Evolutionary conservation across 2,113 vertebrate genomes (phyloP), one percentile per base, ranked within the genome.

Genomic region (Lonchura striata): DNA sequence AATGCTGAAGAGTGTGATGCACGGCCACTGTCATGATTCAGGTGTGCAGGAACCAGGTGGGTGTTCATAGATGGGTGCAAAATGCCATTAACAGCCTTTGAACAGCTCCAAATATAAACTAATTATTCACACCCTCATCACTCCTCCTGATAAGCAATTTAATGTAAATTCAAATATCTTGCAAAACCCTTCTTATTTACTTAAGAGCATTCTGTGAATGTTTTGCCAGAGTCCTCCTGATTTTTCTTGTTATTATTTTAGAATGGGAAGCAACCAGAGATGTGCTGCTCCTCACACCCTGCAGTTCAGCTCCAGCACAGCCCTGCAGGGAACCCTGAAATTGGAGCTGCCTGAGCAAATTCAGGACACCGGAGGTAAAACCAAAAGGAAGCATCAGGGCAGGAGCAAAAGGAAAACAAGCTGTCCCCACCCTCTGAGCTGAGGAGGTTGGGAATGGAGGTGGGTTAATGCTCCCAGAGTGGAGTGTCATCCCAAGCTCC

Each of bases 21-120:
- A 31, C 0, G 0, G 53, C 63, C 59, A 37, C 30, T 5, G 3
- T 49, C 0, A 0, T 10, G 59, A 63, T 54, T 72, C 63, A 8
- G 5, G 37, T 14, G 56, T 15, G 42, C 13, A n/a, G 90, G 86
- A 72, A 44, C 15, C 53, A 7, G 54, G 30, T 5, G 3, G 50
- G 46, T 15, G 68, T 28, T 57, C 68, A 7, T 15, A 2, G 63
- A 18, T 24, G 1, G 21, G 18, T 37, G 60, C 50, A 59, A 12
- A 86, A 54, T 13, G 15, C 25, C 5, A 9, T 21, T 7, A 50
- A 50, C 13, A 25, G 28, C 87, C 70, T 61, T 42, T 10, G 46
- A 74, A 17, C 1, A 20, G 71, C 79, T 61, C 30, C 60, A 30
- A 24, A 46, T 8, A 33, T 5, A 44, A 95, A 59, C 50, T 28